Conservation (phyloP, 2,797 vertebrate species). For the Brachyrhaphis roseni region DNA sequence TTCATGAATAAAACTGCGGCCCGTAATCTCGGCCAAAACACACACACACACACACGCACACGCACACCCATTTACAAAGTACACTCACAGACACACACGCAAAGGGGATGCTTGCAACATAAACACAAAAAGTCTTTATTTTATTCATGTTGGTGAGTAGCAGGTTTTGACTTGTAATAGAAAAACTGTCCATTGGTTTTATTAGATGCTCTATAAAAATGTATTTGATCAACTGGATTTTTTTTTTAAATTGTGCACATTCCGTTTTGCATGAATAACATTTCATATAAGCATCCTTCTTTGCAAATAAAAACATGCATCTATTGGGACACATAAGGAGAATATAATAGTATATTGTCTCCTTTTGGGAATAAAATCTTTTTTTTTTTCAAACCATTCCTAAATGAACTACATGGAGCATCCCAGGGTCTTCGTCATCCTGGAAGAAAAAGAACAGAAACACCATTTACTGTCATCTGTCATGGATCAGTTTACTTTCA, state of each 20-base stretch:
- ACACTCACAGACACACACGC: slow-evolving; percentile 34
- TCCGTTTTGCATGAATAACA: background rate
- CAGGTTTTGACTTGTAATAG: slow-evolving; percentile 51
- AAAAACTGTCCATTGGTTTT: slow-evolving; percentile 8
- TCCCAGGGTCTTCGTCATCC: slow-evolving; percentile 69
- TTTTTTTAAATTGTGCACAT: background rate
- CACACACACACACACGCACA: slow-evolving; percentile 41
- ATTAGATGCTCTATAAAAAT: slow-evolving; percentile 3
- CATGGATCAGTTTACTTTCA: background rate
- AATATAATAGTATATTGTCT: background rate
- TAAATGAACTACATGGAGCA: slow-evolving; percentile 86
- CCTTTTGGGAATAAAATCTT: slow-evolving; percentile 17
- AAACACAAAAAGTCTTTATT: slow-evolving; percentile 68
- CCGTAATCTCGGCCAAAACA: slow-evolving; percentile 78
- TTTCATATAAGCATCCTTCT: slow-evolving; percentile 3
- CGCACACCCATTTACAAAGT: slow-evolving; percentile 21
- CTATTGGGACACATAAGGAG: too few relatives aligned
- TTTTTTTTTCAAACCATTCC: slow-evolving; percentile 82
- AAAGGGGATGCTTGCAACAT: slow-evolving; percentile 51
- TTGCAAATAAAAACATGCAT: background rate
- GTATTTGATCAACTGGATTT: background rate
- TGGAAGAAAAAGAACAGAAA: slow-evolving; percentile 58
- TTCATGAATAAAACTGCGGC: slow-evolving; percentile 83
- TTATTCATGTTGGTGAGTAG: slow-evolving; percentile 64
- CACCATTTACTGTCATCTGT: background rate